Percentiles rank a stretch among this genome's conserved stretches.
Conservation (phyloP, 2,113 vertebrate genomes). For the Narcine bancroftii region DNA sequence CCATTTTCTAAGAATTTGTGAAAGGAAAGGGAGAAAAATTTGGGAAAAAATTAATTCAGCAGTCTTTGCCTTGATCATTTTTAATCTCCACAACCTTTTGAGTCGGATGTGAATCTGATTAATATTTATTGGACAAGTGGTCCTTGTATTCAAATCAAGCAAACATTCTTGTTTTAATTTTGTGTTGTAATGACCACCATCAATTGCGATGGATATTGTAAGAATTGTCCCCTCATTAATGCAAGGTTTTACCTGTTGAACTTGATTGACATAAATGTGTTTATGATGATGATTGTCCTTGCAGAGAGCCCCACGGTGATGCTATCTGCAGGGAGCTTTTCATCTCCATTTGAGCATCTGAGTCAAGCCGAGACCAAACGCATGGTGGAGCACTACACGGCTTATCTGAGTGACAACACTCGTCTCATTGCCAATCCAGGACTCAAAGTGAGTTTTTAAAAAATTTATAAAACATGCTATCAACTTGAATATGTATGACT, state of each 20-base stretch:
- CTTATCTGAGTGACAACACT: constrained; percentile 96
- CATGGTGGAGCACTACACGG: constrained; percentile 98
- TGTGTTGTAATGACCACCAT: not conserved
- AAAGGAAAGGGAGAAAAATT: not conserved
- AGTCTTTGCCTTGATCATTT: not conserved
- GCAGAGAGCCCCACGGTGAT: constrained; percentile 92
- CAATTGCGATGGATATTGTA: not conserved
- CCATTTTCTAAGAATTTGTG: too few species aligned
- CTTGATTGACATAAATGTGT: not conserved
- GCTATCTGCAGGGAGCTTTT: constrained; percentile 94
- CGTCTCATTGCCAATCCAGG: constrained; percentile 93
- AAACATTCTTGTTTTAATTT: not conserved
- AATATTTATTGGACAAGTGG: not conserved
- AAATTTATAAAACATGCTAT: not conserved
- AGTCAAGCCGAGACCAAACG: constrained; percentile 96
- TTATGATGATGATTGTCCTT: not conserved
- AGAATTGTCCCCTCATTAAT: not conserved
- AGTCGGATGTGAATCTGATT: not conserved
- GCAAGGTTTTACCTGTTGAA: not conserved
- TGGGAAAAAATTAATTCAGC: not conserved
- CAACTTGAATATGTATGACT: not conserved
- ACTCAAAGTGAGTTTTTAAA: constrained; percentile 67
- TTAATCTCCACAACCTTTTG: not conserved
- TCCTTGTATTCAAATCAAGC: not conserved
- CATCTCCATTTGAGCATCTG: constrained; percentile 92